Evolutionary conservation across 37 sponge, comb jelly and placozoan species (phyloP).

Genomic region (Aphrocallistes beatrix): DNA sequence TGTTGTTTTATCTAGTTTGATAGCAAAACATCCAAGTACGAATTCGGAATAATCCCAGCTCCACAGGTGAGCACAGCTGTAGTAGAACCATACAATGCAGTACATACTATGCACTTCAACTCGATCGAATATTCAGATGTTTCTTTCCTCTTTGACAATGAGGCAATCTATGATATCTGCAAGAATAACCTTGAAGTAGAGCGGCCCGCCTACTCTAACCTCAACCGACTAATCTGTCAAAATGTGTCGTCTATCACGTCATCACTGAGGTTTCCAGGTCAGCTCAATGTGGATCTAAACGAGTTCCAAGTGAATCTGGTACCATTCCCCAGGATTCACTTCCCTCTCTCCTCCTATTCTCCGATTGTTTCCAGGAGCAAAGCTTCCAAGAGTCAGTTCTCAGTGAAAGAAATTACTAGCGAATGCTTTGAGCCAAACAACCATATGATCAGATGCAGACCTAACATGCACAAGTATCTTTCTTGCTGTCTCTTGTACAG

Average conservation of each 20-base stretch:
- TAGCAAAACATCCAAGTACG: neutral
- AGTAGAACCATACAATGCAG: slow-evolving; percentile 36
- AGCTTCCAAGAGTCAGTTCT: slow-evolving; percentile 12
- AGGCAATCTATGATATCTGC: slow-evolving; percentile 26
- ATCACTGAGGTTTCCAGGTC: slow-evolving; percentile 28
- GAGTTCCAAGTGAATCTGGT: slow-evolving; percentile 30
- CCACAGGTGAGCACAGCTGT: slow-evolving; percentile 24
- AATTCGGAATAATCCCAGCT: neutral
- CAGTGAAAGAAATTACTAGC: slow-evolving; percentile 20
- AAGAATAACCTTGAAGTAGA: slow-evolving; percentile 16
- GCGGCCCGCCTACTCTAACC: slow-evolving; percentile 21
- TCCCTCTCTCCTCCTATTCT: slow-evolving; percentile 22
- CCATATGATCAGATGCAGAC: slow-evolving; percentile 20
- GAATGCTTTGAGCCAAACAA: slow-evolving; percentile 20
- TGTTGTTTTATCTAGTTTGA: neutral
- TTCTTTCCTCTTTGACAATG: slow-evolving; percentile 25
- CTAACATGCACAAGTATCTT: slow-evolving; percentile 19
- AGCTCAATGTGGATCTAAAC: slow-evolving; percentile 29
- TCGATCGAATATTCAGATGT: slow-evolving; percentile 26
- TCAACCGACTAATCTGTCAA: slow-evolving; percentile 22
- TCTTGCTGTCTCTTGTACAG: slow-evolving; percentile 31
- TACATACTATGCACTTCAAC: slow-evolving; percentile 15
- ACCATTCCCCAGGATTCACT: slow-evolving; percentile 26
- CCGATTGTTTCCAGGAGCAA: neutral
- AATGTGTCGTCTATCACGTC: slow-evolving; percentile 23